Base-by-base conservation (phyloP, 2,888 invertebrate genomes). In the Oligia fasciuncula region DNA sequence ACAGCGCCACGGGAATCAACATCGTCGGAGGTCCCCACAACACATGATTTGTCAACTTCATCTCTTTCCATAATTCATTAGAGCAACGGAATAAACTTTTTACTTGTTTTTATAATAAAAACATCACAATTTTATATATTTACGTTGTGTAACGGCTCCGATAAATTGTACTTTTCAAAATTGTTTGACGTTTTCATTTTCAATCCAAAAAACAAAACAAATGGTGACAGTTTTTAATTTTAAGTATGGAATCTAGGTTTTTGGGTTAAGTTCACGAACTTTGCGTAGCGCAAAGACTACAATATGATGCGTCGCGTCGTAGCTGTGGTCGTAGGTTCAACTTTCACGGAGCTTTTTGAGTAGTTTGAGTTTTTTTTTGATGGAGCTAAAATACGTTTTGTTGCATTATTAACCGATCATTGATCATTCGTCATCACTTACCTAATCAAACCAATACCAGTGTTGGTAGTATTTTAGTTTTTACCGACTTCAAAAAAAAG, bases 1-100 rank as follows among this genome's bases (percentile, higher is more conserved):
- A 97, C 93, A 69, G 95, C 94, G 43, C 93, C 90, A 73, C 91
- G 90, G 29, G 92, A 88, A 78, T 90, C 90, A 57, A 90, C 84
- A 73, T 90, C 91, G n/a, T 86, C 88, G 46, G 80, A 82, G 65
- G 83, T 87, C 67, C 79, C 76, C 57, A 84, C 76, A 82, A 76
- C 86, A 81, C 71, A 76, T 80, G 75, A 77, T 85, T 90, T 87
- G 46, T 90, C 89, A 63, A 85, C 81, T 75, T 91, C 94, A 88
- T 94, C 91, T 85, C 88, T 90, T 91, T 95, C 94, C 95, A 95
- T 95, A 84, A 86, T 92, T 93, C 86, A 86, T 78, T 81, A 75
- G 85, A 80, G 74, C 75, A 76, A 85, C 35, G 11, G 62, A 72
- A 79, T 81, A 79, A 85, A 71, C 60, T 74, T 60, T 35, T 76